Evolutionary conservation across 2,888 invertebrate species (phyloP).

Genomic region (Strigamia crassipes): DNA sequence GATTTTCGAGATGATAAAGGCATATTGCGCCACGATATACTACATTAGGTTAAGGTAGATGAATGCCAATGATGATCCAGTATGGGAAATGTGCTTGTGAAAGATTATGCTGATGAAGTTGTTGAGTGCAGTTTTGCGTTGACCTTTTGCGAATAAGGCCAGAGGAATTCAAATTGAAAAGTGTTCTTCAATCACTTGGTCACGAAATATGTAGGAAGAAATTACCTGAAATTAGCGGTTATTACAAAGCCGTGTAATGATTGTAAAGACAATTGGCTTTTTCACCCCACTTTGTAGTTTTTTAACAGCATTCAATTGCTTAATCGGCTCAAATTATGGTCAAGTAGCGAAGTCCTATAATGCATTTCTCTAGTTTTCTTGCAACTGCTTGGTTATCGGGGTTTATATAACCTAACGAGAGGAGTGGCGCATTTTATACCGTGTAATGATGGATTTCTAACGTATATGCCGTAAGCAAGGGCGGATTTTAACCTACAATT

Average conservation of each 20-base stretch:
- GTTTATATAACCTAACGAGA: not conserved
- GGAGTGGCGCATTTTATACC: not conserved
- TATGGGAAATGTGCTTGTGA: not conserved
- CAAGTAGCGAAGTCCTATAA: not conserved
- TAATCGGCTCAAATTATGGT: not conserved
- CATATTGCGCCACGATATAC: not conserved
- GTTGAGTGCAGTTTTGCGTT: not conserved
- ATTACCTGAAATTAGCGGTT: not conserved
- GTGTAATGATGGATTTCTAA: not conserved
- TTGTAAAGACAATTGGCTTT: not conserved
- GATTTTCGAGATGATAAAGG: not conserved
- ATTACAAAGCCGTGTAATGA: not conserved
- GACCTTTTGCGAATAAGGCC: slow-evolving; percentile 14
- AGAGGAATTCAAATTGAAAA: slow-evolving; percentile 13
- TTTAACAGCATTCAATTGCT: not conserved
- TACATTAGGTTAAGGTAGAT: not conserved
- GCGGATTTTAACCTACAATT: slow-evolving; percentile 3
- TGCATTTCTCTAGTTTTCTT: not conserved
- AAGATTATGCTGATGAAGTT: not conserved
- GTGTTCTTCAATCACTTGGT: slow-evolving; percentile 5
- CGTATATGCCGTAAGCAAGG: not conserved
- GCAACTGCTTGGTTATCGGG: not conserved
- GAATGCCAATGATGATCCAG: slow-evolving; percentile 14
- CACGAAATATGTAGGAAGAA: slow-evolving; percentile 6
- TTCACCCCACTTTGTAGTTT: not conserved